A percentile compares a stretch with the other conserved stretches of the same genome.
phyloP scores from a whole-genome alignment of 1,140 invertebrate species.

The Mesaphorura yosii region DNA sequence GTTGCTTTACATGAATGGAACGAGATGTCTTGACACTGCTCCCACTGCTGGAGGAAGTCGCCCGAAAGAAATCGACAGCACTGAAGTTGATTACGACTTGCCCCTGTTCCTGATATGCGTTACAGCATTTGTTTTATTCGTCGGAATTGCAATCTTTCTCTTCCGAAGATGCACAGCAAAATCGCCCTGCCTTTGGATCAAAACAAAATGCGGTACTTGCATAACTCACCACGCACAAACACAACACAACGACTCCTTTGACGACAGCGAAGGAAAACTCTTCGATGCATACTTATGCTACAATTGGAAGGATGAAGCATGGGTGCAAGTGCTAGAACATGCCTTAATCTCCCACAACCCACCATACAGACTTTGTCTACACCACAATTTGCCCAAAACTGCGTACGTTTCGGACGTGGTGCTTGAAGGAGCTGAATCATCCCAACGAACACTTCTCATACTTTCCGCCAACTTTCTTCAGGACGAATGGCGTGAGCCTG shows the following conservation, averaged over 20 bases:
- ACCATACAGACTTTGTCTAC: slow-evolving; percentile 65
- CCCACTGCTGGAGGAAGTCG: slow-evolving; percentile 29
- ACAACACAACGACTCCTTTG: slow-evolving; percentile 34
- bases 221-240: too few relatives aligned
- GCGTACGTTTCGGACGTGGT: slow-evolving; percentile 76
- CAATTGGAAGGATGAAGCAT: slow-evolving; percentile 76
- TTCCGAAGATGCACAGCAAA: too few relatives aligned
- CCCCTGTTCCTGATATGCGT: slow-evolving; percentile 33
- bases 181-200: slow-evolving; percentile 37
- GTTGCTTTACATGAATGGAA: slow-evolving; percentile 32
- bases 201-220: slow-evolving; percentile 31
- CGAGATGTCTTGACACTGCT: slow-evolving; percentile 33
- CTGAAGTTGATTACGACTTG: slow-evolving; percentile 30
- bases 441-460: slow-evolving; percentile 76
- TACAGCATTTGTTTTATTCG: slow-evolving; percentile 31
- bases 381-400: slow-evolving; percentile 70
- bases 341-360: too few relatives aligned
- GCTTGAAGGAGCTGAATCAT: slow-evolving; percentile 77
- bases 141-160: too few relatives aligned
- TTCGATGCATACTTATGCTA: slow-evolving; percentile 86
- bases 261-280: slow-evolving; percentile 38
- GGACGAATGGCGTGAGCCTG: slow-evolving; percentile 86
- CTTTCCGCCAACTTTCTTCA: slow-evolving; percentile 84
- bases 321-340: slow-evolving; percentile 49
- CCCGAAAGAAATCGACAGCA: slow-evolving; percentile 29